These are phyloP conservation scores for Brassicogethes aeneus DNA, from an alignment of 2,888 invertebrate species.

Conservation along the genomic window DNA sequence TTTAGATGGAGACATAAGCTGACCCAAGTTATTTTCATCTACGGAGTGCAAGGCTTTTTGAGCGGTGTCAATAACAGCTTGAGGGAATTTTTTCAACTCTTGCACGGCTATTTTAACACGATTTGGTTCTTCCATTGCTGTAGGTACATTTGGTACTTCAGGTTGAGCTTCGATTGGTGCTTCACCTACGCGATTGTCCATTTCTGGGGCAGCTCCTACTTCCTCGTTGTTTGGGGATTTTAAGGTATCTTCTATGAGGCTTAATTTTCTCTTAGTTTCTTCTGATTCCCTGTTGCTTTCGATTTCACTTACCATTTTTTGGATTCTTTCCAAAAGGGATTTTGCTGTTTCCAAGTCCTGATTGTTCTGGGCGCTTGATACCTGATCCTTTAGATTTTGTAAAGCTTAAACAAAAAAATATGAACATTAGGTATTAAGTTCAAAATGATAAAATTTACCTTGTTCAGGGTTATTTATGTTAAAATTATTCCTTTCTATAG, in stretches of 20 bases:
- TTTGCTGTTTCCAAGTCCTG: slow-evolving; percentile 1
- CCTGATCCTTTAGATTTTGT: background rate
- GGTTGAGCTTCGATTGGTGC: too few species aligned
- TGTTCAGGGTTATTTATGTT: too few species aligned
- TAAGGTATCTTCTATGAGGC: background rate
- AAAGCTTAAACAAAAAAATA: background rate
- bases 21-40: background rate
- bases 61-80: background rate
- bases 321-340: background rate
- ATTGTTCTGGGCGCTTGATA: background rate
- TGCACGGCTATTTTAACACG: background rate
- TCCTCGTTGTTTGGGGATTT: too few species aligned
- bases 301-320: background rate
- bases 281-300: background rate
- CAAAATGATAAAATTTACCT: too few species aligned
- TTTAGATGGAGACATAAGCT: too few species aligned
- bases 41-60: background rate
- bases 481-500: too few species aligned
- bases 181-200: too few species aligned
- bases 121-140: too few species aligned
- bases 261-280: background rate
- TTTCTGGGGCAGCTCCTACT: too few species aligned
- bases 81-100: background rate
- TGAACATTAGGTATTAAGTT: too few species aligned
- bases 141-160: too few species aligned